Evolutionary conservation across 2,888 invertebrate genomes (phyloP).

Genomic region (Troides helena): DNA sequence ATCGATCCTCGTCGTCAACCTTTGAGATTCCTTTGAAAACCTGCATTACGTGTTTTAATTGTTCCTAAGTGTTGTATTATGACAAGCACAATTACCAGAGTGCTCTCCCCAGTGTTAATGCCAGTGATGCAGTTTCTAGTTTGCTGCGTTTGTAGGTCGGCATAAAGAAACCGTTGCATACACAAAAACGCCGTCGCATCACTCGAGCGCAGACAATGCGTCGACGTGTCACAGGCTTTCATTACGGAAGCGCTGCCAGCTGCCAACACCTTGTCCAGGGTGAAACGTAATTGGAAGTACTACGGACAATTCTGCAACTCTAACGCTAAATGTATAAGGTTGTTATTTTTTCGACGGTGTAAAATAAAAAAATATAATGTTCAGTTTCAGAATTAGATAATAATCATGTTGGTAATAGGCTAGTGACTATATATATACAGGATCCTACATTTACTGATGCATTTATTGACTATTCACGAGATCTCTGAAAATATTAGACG

Average conservation of each 20-base stretch:
- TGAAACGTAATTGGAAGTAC: conserved; percentile 22
- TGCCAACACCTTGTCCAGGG: conserved; percentile 37
- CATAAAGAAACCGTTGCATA: conserved; percentile 37
- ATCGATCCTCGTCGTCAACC: too few species aligned
- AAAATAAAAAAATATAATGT: too few species aligned
- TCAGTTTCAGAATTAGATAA: too few species aligned
- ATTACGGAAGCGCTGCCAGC: conserved; percentile 53
- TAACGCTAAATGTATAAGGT: conserved; percentile 1
- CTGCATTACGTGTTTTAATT: neutral
- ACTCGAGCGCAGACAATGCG: conserved; percentile 43
- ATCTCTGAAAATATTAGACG: too few species aligned
- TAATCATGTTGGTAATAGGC: too few species aligned
- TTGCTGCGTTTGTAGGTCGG: conserved; percentile 39
- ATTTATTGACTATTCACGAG: too few species aligned
- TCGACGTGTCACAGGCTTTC: conserved; percentile 42
- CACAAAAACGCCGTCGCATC: conserved; percentile 35
- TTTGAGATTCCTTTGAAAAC: too few species aligned
- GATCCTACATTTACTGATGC: too few species aligned
- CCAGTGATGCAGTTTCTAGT: conserved; percentile 30
- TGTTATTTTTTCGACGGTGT: conserved; percentile 1
- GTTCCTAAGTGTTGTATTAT: neutral
- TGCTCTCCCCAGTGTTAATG: conserved; percentile 18
- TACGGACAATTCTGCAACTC: conserved; percentile 34
- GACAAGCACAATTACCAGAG: conserved; percentile 23
- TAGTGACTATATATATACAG: too few species aligned